Evolutionary conservation across 2,797 vertebrate genomes (phyloP).

Genomic region (Sebastes elongatus): DNA sequence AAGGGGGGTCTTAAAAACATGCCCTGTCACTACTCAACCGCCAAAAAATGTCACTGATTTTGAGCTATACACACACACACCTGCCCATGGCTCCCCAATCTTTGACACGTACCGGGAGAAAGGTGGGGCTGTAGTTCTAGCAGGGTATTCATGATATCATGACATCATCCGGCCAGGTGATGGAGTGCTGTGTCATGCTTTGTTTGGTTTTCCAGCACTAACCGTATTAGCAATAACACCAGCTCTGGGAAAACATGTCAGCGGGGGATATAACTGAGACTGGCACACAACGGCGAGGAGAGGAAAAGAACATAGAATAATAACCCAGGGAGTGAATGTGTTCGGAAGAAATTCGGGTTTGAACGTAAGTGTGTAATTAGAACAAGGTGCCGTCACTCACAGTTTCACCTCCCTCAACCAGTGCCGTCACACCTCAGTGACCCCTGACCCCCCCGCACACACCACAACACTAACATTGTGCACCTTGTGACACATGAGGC

Average conservation of each 20-base stretch:
- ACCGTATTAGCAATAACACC: constrained; percentile 62
- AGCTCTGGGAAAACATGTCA: constrained; percentile 71
- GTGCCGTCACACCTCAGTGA: constrained; percentile 41
- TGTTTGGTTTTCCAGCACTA: constrained; percentile 80
- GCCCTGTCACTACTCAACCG: constrained; percentile 63
- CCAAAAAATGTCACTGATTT: constrained; percentile 53
- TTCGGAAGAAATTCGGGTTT: constrained; percentile 23
- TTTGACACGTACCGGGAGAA: constrained; percentile 31
- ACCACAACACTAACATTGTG: constrained; percentile 35
- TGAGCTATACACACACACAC: constrained; percentile 8
- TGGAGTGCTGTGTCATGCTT: constrained; percentile 73
- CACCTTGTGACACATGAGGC: constrained; percentile 23
- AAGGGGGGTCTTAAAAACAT: constrained; percentile 57
- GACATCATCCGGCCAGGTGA: constrained; percentile 72
- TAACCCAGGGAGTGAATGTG: constrained; percentile 21
- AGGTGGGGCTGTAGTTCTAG: constrained; percentile 19
- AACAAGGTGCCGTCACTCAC: constrained; percentile 56
- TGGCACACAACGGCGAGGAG: background rate
- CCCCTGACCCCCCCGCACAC: constrained; percentile 22
- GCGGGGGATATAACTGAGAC: constrained; percentile 26
- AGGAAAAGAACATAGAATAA: constrained; percentile 37
- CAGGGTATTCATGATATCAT: constrained; percentile 65
- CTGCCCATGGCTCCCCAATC: constrained; percentile 22
- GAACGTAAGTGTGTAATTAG: constrained; percentile 37
- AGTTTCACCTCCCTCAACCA: background rate